Percentiles rank a stretch among this genome's conserved stretches.
Evolutionary conservation across 2,888 invertebrate species (phyloP).

Genomic region (Disparrhopalites patrizii): DNA sequence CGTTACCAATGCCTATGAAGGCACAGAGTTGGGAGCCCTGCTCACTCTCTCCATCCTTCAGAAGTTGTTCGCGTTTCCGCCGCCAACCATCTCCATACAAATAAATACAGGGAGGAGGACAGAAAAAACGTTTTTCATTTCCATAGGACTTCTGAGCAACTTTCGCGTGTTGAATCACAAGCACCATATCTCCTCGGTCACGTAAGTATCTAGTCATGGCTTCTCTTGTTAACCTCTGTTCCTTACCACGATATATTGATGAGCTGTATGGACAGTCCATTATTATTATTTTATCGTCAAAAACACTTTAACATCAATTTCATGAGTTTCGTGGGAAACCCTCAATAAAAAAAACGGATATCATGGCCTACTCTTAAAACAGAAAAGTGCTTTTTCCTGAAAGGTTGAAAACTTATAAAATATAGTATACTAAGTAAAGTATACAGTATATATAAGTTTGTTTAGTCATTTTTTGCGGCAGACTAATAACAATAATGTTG

Average conservation of each 20-base stretch:
- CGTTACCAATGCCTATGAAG: conserved; percentile 97
- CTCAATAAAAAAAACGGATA: too few relatives aligned
- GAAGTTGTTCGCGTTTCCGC: conserved; percentile 87
- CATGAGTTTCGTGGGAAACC: too few relatives aligned
- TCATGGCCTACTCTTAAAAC: too few relatives aligned
- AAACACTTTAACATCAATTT: too few relatives aligned
- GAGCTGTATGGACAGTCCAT: conserved; percentile 42
- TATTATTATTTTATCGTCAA: too few relatives aligned
- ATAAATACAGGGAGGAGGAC: conserved; percentile 98
- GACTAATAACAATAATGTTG: too few relatives aligned
- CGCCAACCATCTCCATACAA: conserved; percentile 98
- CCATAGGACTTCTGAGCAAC: conserved; percentile 99
- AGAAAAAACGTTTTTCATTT: conserved; percentile 99
- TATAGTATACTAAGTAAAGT: too few relatives aligned
- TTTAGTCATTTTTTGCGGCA: too few relatives aligned
- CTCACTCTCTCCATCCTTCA: conserved; percentile 81
- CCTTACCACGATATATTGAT: conserved; percentile 57
- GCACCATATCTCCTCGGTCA: conserved; percentile 90
- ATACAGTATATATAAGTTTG: too few relatives aligned
- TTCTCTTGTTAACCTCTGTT: conserved; percentile 78
- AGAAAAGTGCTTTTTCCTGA: too few relatives aligned
- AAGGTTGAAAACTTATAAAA: too few relatives aligned
- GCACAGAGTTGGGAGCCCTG: conserved; percentile 94
- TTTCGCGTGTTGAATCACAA: conserved; percentile 97
- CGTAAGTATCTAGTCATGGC: conserved; percentile 95